Evolutionary conservation across 1,140 invertebrate genomes (phyloP).

Genomic region (Pararge aegeria): DNA sequence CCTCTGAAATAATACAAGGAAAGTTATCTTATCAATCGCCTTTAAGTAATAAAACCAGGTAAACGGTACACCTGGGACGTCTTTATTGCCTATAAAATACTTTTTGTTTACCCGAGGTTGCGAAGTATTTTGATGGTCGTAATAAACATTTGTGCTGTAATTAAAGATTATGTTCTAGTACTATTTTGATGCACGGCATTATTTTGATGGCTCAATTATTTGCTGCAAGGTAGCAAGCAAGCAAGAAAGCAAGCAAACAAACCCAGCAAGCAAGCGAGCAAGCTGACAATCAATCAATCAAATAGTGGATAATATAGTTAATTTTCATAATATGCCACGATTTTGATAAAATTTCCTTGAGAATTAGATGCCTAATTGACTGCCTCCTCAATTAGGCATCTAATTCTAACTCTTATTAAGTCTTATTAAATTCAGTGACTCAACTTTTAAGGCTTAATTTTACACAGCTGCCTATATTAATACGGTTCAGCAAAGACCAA

Average conservation of each 20-base stretch:
- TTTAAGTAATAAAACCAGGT: constrained; percentile 1
- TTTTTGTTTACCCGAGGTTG: not conserved
- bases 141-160: constrained; percentile 1
- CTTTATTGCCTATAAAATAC: not conserved
- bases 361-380: no score
- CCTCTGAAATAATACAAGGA: not conserved
- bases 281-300: no score
- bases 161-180: not conserved
- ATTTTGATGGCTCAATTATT: no score
- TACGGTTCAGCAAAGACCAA: not conserved
- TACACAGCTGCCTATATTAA: not conserved
- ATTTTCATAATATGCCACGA: no score
- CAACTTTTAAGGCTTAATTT: not conserved
- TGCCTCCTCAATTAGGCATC: no score
- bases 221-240: no score
- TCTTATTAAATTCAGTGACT: not conserved
- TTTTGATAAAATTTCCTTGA: no score
- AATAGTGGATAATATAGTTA: no score
- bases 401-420: no score
- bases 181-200: no score
- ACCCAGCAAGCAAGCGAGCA: no score
- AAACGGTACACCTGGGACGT: not conserved
- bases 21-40: not conserved
- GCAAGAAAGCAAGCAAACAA: no score
- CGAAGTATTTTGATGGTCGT: not conserved